A percentile compares a stretch with the other conserved stretches of the same genome.
phyloP scores from a whole-genome alignment of 2,797 vertebrate species.

The Aldrovandia affinis region DNA sequence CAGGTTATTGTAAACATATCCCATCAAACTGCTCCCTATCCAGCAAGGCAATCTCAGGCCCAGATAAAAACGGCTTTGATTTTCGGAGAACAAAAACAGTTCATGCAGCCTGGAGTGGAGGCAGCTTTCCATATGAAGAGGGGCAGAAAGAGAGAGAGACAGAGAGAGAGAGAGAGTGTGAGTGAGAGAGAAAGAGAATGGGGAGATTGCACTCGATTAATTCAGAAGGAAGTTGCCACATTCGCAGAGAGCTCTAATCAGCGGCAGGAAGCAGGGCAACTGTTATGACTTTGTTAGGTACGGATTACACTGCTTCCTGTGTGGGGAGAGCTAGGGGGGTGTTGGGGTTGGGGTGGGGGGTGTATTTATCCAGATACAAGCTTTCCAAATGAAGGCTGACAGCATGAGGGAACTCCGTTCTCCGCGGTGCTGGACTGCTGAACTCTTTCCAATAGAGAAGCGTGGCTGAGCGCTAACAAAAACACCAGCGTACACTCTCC shows the following conservation, averaged over 20 bases:
- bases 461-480: constrained; percentile 69
- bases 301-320: constrained; percentile 54
- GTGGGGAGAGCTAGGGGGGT: constrained; percentile 49
- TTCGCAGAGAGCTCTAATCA: constrained; percentile 20
- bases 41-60: not conserved
- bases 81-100: constrained; percentile 35
- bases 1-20: not conserved
- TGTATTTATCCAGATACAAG: constrained; percentile 65
- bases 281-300: constrained; percentile 51
- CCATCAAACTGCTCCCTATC: constrained; percentile 22
- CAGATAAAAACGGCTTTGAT: not conserved
- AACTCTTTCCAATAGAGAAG: constrained; percentile 63
- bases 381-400: constrained; percentile 66
- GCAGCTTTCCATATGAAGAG: not conserved
- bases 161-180: not conserved
- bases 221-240: constrained; percentile 14
- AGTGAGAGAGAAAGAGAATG: not conserved
- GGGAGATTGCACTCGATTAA: constrained; percentile 10
- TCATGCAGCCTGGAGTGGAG: constrained; percentile 22
- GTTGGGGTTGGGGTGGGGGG: constrained; percentile 54
- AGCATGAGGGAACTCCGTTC: constrained; percentile 62
- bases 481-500: constrained; percentile 68
- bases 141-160: constrained; percentile 28
- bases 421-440: constrained; percentile 43
- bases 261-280: constrained; percentile 61